Evolutionary conservation across 2,797 vertebrate genomes (phyloP).

Genomic region (Prionace glauca): DNA sequence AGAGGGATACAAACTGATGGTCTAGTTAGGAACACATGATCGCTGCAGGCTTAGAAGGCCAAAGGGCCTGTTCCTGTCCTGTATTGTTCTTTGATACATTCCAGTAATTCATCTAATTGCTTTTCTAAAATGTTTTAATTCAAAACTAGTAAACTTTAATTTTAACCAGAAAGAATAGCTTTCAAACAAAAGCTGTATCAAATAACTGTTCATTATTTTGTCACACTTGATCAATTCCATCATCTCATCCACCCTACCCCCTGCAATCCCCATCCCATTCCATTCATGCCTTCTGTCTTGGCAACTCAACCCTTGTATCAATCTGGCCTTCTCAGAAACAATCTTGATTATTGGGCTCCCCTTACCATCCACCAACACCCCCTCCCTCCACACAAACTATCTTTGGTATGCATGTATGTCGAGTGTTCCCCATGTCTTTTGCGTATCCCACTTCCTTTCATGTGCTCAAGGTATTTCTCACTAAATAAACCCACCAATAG

Average conservation of each 20-base stretch:
- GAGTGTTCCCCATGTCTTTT: not conserved
- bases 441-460: not conserved
- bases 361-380: not conserved
- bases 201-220: not conserved
- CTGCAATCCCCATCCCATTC: too few relatives aligned
- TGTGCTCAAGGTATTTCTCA: not conserved
- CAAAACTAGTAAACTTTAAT: too few relatives aligned
- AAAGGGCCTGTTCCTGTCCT: too few relatives aligned
- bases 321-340: too few relatives aligned
- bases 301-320: not conserved
- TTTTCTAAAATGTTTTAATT: too few relatives aligned
- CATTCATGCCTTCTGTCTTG: too few relatives aligned
- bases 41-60: too few relatives aligned
- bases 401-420: not conserved
- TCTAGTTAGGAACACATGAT: too few relatives aligned
- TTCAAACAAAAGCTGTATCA: not conserved
- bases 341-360: not conserved
- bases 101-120: too few relatives aligned
- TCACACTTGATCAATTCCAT: not conserved
- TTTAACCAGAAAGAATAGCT: not conserved
- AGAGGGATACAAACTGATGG: too few relatives aligned
- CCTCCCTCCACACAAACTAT: not conserved
- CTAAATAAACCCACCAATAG: not conserved
- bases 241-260: too few relatives aligned
- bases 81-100: too few relatives aligned